Evolutionary conservation across 2,797 vertebrate genomes (phyloP).

Genomic region (Eurystomus glaucurus): DNA sequence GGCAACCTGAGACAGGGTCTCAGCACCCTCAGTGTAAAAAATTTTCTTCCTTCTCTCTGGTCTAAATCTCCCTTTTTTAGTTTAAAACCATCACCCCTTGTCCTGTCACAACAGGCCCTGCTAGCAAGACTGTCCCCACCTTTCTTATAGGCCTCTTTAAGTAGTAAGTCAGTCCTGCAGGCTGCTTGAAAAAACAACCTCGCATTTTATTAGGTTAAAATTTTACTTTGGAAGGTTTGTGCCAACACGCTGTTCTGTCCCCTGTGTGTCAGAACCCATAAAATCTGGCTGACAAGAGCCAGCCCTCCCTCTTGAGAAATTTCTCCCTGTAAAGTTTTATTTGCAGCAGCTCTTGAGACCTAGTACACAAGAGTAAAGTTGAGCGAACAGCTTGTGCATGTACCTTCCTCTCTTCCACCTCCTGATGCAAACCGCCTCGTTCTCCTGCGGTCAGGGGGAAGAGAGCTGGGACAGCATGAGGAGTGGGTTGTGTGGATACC

Average conservation of each 20-base stretch:
- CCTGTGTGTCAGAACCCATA: background rate
- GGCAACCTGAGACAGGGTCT: background rate
- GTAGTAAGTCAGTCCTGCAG: background rate
- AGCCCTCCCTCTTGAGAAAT: background rate
- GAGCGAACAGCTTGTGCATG: rapidly evolving
- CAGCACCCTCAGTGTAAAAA: background rate
- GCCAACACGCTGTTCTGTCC: background rate
- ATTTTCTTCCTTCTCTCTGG: background rate
- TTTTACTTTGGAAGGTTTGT: background rate
- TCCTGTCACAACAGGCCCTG: background rate
- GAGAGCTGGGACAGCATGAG: background rate
- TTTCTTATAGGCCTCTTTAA: background rate
- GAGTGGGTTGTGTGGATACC: too few relatives aligned
- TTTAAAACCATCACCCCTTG: background rate
- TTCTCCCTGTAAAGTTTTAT: background rate
- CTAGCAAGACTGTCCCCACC: background rate
- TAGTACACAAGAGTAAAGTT: background rate
- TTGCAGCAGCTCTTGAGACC: background rate
- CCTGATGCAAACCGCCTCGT: background rate
- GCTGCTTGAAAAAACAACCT: background rate
- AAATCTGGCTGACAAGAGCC: background rate
- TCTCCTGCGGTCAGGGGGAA: background rate
- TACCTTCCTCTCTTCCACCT: background rate
- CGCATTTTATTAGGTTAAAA: background rate
- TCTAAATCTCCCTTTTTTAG: background rate